phyloP scores from a whole-genome alignment of 2,888 invertebrate genomes.

The Cerceris rybyensis region DNA sequence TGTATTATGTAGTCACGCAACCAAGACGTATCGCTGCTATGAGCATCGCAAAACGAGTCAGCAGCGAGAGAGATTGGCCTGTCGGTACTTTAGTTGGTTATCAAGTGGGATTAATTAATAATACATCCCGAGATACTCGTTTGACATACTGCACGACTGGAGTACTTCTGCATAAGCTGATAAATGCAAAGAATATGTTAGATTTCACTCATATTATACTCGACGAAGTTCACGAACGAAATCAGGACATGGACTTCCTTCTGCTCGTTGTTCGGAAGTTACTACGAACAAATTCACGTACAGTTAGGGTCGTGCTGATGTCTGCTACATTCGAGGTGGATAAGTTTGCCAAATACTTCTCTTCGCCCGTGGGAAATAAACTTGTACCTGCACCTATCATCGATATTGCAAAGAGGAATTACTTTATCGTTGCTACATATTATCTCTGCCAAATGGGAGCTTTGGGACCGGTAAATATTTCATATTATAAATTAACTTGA shows the following conservation, averaged over 20 bases:
- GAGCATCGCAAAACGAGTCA: constrained; percentile 93
- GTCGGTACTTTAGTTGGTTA: constrained; percentile 93
- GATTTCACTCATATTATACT: constrained; percentile 92
- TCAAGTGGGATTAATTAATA: constrained; percentile 90
- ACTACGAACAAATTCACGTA: constrained; percentile 86
- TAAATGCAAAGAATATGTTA: constrained; percentile 87
- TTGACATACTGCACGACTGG: constrained; percentile 87
- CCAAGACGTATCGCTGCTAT: constrained; percentile 96
- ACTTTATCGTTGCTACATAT: constrained; percentile 85
- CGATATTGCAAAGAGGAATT: constrained; percentile 83
- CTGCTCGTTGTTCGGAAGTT: constrained; percentile 92
- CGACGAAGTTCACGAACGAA: constrained; percentile 93
- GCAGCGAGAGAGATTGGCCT: constrained; percentile 91
- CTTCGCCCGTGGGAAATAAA: constrained; percentile 77
- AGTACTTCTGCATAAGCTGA: constrained; percentile 86
- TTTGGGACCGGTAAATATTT: constrained; percentile 71
- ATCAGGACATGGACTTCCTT: constrained; percentile 95
- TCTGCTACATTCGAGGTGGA: constrained; percentile 94
- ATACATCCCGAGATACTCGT: constrained; percentile 86
- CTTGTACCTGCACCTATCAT: constrained; percentile 84
- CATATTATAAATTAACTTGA: neutral
- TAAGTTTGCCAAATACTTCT: constrained; percentile 82
- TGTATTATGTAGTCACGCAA: constrained; percentile 88
- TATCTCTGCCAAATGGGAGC: constrained; percentile 83
- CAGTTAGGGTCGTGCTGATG: constrained; percentile 92